Conservation (phyloP, 2,888 invertebrate genomes). For the Uloborus plumipes region DNA sequence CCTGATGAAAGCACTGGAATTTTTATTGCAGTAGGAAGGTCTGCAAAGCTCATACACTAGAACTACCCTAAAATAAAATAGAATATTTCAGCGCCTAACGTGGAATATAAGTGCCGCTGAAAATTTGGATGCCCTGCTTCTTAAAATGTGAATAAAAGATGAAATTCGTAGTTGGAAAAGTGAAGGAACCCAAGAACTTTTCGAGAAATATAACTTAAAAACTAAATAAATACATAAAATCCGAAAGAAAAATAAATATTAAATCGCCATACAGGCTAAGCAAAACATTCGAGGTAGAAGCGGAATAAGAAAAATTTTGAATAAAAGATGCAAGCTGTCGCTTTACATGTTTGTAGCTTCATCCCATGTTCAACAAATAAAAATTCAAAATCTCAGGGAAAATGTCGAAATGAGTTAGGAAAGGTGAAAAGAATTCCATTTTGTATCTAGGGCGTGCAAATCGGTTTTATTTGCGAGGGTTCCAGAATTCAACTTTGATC, state of each 20-base stretch:
- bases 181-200: too few relatives aligned
- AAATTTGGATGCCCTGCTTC: too few relatives aligned
- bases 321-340: constrained; percentile 53
- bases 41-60: too few relatives aligned
- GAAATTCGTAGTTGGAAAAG: too few relatives aligned
- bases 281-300: constrained; percentile 6
- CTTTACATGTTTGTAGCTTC: constrained; percentile 39
- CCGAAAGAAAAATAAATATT: constrained; percentile 28
- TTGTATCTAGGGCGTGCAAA: constrained; percentile 43
- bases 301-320: constrained; percentile 31
- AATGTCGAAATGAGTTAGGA: constrained; percentile 27
- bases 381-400: background rate
- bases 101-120: too few relatives aligned
- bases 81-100: too few relatives aligned
- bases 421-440: constrained; percentile 28
- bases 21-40: too few relatives aligned
- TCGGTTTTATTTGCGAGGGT: constrained; percentile 49
- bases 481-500: constrained; percentile 48
- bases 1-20: too few relatives aligned
- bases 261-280: constrained; percentile 9
- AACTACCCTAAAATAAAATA: too few relatives aligned
- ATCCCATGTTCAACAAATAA: constrained; percentile 7
- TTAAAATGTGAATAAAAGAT: too few relatives aligned
- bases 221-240: constrained; percentile 10
- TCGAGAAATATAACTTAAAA: too few relatives aligned